phyloP scores from a whole-genome alignment of 2,797 vertebrate genomes.

The Coranthus polyacanthus region DNA sequence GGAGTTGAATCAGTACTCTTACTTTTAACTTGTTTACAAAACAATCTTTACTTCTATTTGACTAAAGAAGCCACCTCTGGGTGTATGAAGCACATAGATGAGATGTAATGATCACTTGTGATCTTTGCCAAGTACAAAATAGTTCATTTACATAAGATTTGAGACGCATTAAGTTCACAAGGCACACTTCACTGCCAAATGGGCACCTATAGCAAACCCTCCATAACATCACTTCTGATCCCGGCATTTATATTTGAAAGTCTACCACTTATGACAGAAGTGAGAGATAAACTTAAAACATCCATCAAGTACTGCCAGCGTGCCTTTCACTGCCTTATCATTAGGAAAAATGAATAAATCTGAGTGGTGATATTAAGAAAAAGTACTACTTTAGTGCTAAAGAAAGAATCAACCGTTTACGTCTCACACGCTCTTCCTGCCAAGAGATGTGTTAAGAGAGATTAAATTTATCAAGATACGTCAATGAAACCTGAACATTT shows the following conservation, averaged over 20 bases:
- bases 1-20: no score
- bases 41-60: no score
- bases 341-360: conserved; percentile 26
- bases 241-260: not conserved
- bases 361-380: conserved; percentile 25
- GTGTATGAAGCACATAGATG: no score
- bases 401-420: conserved; percentile 53
- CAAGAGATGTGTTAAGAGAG: conserved; percentile 24
- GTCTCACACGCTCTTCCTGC: conserved; percentile 22
- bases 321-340: conserved; percentile 26
- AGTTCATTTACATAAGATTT: not conserved
- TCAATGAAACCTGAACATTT: conserved; percentile 28
- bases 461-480: conserved; percentile 40
- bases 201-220: not conserved
- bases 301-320: conserved; percentile 11
- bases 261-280: conserved; percentile 2
- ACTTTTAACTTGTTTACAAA: no score
- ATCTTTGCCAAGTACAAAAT: no score
- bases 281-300: conserved; percentile 6
- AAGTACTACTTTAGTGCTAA: conserved; percentile 28
- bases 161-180: not conserved
- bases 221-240: conserved; percentile 1
- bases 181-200: not conserved
- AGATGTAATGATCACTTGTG: no score
- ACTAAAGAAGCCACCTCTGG: no score